Evolutionary conservation across 1,140 invertebrate species (phyloP), one percentile per base, ranked within the genome.

Genomic region (Lepidurus arcticus): DNA sequence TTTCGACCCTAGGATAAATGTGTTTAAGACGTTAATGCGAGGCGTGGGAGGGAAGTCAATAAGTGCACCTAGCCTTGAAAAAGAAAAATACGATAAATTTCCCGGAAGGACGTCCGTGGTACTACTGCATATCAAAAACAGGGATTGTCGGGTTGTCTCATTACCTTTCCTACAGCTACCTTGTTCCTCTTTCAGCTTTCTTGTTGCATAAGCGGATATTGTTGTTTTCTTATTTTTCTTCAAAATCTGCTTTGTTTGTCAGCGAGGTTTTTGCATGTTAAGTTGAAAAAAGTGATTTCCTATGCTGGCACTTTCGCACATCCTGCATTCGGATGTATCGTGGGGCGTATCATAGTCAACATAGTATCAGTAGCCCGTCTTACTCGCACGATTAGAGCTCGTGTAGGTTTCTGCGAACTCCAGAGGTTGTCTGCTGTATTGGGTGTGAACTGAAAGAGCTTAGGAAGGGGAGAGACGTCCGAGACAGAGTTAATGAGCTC

Each of bases 401-500:
- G 16, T 65, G 53, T 65, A 21, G 53, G 53, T 13, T 65, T 65
- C 21, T 65, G 8, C 13, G 53, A 21, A 7, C 53, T 65, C 6
- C 34, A 3, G 45, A 65, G 21, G 21, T 65, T 65, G 1, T 7
- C 53, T 9, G 53, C 21, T n/a, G 16, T 7, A 13, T 65, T 16
- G 53, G 8, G 53, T 65, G 53, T 65, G 53, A 65, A 65, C 9
- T 16, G 6, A 65, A 65, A 65, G 8, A 7, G 21, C 6, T 9
- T n/a, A 65, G 21, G 21, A 65, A 65, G 16, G 13, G 16, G 21
- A 13, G 53, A 21, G 53, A 65, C 6, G 53, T 65, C 53, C 21
- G n/a, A 65, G 53, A 65, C 16, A 65, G 21, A 65, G 53, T 65
- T 65, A 65, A 65, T 65, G 53, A 65, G 53, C 53, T 65, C 21